Evolutionary conservation across 2,888 invertebrate species (phyloP), one percentile per base, ranked within the genome.

Genomic region (Aleiodes leptofemur): DNA sequence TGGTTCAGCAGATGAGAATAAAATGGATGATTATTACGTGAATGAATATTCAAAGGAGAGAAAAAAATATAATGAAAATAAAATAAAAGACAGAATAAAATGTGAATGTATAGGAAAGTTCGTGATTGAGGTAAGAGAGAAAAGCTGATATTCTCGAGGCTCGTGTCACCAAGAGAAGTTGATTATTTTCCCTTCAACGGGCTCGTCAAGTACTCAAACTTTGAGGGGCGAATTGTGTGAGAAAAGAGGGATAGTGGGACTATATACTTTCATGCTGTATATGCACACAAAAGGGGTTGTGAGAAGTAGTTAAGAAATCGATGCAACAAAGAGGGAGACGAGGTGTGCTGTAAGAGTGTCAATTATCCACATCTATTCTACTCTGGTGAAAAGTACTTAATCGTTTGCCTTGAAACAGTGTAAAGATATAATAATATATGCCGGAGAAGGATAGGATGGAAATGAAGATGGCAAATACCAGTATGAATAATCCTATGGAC

Each of bases 231-330:
- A 13, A 43, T 8, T 43, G 55, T n/a, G 64, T 16, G 64, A 64
- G 64, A 23, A 64, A 48, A 48, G 48, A 48, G 34, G 61, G 61
- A 38, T 61, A 31, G 43, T 8, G 9, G 43, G 43, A 43, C 4
- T 43, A 9, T 43, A 43, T 43, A 43, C 43, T 8, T 43, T 3
- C 43, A 64, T 23, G 64, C 43, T 4, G 64, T 48, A 64, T 64
- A 64, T 64, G 64, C 64, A 64, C 64, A 43, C 11, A 43, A 43
- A 64, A 64, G 64, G 64, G 64, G 64, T 34, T 64, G 64, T 43
- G 43, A 43, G 34, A 64, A 64, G 43, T 43, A 43, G 64, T 43
- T 64, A 48, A 48, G 43, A 48, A 64, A 64, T 64, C 64, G 64
- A 64, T 64, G 64, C 48, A 48, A 43, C 43, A 64, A 64, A 64